Percentiles rank a stretch among this genome's conserved stretches.
phyloP scores from a whole-genome alignment of 2,113 vertebrate species.

The Ardeotis arabs region DNA sequence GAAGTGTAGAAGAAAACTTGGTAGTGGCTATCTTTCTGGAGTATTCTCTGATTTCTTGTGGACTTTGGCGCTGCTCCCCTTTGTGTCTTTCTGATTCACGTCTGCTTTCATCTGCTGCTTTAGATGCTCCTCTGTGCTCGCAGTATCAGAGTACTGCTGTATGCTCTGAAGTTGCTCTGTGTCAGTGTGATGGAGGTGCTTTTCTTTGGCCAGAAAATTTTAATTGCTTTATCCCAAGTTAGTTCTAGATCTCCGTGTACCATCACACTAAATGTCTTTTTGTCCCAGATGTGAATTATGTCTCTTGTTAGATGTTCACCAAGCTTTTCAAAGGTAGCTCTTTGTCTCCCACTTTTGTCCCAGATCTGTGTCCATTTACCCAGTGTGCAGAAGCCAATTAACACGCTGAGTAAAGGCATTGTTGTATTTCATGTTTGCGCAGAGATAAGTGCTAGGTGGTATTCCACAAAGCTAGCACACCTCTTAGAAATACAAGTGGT shows the following conservation, averaged over 20 bases:
- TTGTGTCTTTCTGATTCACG: not conserved
- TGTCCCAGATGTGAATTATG: not conserved
- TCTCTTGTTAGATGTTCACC: not conserved
- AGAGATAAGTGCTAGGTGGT: too few relatives aligned
- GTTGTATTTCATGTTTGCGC: too few relatives aligned
- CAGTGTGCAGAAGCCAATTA: too few relatives aligned
- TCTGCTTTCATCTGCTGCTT: not conserved
- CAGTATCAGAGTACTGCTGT: not conserved
- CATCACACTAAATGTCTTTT: not conserved
- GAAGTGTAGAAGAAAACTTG: not conserved
- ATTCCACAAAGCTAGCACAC: too few relatives aligned
- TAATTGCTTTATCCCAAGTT: not conserved
- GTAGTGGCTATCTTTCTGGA: not conserved
- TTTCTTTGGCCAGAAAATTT: not conserved
- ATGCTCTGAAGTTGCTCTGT: not conserved
- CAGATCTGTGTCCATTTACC: too few relatives aligned
- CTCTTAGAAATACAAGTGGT: too few relatives aligned
- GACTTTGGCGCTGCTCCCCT: not conserved
- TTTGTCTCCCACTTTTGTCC: not conserved
- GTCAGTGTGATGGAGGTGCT: not conserved
- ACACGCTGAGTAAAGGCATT: too few relatives aligned
- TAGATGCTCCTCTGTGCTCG: not conserved
- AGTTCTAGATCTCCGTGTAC: not conserved
- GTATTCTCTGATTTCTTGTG: not conserved
- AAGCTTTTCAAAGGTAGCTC: not conserved